Evolutionary conservation across 2,888 invertebrate genomes (phyloP).

Genomic region (Adineta ricciae): DNA sequence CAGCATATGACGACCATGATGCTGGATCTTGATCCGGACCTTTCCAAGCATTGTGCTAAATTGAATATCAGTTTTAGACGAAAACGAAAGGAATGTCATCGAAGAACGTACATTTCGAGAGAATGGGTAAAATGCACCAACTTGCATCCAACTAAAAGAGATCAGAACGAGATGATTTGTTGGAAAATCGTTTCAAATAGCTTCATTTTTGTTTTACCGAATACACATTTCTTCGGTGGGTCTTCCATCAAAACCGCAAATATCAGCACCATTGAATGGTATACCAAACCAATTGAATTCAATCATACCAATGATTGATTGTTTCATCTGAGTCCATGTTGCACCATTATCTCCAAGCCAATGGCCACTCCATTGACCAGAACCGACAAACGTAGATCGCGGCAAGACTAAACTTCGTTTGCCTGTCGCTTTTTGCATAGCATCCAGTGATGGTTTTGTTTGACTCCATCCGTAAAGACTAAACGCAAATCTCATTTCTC

Average conservation of each 20-base stretch:
- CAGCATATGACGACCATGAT: slow-evolving; percentile 58
- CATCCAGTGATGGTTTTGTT: slow-evolving; percentile 60
- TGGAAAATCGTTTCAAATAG: too few species aligned
- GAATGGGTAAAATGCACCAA: slow-evolving; percentile 37
- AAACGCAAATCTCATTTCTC: background rate
- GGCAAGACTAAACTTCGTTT: slow-evolving; percentile 46
- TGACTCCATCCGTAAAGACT: slow-evolving; percentile 64
- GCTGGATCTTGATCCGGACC: slow-evolving; percentile 66
- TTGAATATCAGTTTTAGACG: too few species aligned
- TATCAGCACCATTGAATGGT: slow-evolving; percentile 36
- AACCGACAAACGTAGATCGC: slow-evolving; percentile 48
- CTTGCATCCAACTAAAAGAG: slow-evolving; percentile 38
- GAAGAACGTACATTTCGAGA: slow-evolving; percentile 40
- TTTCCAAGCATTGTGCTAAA: slow-evolving; percentile 28
- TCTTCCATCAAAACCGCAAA: slow-evolving; percentile 36
- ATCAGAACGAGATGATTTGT: slow-evolving; percentile 50
- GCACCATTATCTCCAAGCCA: slow-evolving; percentile 66
- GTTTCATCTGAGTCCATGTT: slow-evolving; percentile 54
- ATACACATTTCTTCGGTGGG: slow-evolving; percentile 36
- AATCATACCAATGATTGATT: slow-evolving; percentile 37
- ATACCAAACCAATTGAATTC: slow-evolving; percentile 47
- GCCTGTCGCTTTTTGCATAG: slow-evolving; percentile 40
- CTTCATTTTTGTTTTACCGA: slow-evolving; percentile 52
- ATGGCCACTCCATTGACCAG: slow-evolving; percentile 55
- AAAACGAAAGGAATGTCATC: too few species aligned